Evolutionary conservation across 2,888 invertebrate genomes (phyloP).

Genomic region (Lydus trimaculatus): DNA sequence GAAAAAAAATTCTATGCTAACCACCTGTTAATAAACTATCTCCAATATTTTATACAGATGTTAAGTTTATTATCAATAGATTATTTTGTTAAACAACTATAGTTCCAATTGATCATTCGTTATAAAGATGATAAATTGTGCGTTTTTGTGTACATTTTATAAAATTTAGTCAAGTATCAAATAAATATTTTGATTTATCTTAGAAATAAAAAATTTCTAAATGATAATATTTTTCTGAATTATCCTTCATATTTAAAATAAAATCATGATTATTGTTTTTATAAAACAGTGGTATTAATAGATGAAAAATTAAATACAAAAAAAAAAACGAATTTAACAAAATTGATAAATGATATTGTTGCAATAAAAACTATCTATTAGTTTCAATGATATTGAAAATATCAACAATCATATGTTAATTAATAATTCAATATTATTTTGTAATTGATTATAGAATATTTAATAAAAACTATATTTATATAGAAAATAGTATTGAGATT

Average conservation of each 20-base stretch:
- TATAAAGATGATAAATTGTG: not conserved
- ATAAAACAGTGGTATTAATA: not conserved
- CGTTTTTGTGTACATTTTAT: not conserved
- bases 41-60: not conserved
- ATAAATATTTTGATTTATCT: conserved; percentile 2
- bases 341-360: conserved; percentile 7
- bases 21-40: not conserved
- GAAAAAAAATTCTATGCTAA: not conserved
- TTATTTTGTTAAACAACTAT: not conserved
- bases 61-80: not conserved
- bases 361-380: conserved; percentile 12
- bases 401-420: conserved; percentile 3
- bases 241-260: not conserved
- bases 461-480: not conserved
- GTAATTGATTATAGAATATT: not conserved
- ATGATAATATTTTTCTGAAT: not conserved
- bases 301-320: not conserved
- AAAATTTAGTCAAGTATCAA: not conserved
- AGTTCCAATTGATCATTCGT: not conserved
- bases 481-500: conserved; percentile 3
- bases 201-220: not conserved
- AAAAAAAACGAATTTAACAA: conserved; percentile 1
- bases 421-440: not conserved
- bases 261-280: too few species aligned
- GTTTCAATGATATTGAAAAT: conserved; percentile 6